Evolutionary conservation across 1,140 invertebrate genomes (phyloP), one percentile per base, ranked within the genome.

Genomic region (Calephelis virginiensis): DNA sequence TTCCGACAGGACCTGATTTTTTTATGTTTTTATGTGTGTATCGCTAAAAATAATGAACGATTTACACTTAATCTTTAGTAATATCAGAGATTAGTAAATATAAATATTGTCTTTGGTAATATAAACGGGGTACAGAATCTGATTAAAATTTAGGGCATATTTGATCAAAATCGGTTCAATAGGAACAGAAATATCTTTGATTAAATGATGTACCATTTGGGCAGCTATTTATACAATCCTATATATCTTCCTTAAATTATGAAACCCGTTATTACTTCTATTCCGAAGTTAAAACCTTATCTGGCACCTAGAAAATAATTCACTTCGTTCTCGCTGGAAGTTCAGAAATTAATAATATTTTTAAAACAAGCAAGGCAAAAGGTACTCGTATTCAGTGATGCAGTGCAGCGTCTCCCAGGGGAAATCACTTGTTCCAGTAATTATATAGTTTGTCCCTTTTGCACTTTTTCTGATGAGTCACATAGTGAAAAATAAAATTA

Each of bases 361-460:
- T 77, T 71, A 73, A 73, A 76, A 65, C 67, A 68, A 72, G 65
- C 46, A 59, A 66, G 71, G 64, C 68, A 62, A 70, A 64, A 75
- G 69, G 66, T 71, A 73, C 71, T 71, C 66, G 66, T 70, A 73
- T 72, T 71, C 66, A 37, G 45, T 63, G 65, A 65, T 72, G 73
- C 67, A 72, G 56, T 73, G 77, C 68, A 47, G 50, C 48, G 37
- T 12, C 40, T 50, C 80, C 63, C 72, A 0, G 11, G 81, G 82
- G 83, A 86, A 86, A 86, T 86, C 81, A 83, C 68, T 67, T 73
- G 74, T 72, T 76, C 74, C 69, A 78, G 75, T 83, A 83, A 83
- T 84, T 84, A 84, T 78, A 69, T 76, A 73, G 77, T 82, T 75
- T 82, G 77, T 82, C 74, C 74, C 73, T 68, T 38, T 59, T 61